Evolutionary conservation across 2,797 vertebrate species (phyloP).

Genomic region (Epinephelus coioides): DNA sequence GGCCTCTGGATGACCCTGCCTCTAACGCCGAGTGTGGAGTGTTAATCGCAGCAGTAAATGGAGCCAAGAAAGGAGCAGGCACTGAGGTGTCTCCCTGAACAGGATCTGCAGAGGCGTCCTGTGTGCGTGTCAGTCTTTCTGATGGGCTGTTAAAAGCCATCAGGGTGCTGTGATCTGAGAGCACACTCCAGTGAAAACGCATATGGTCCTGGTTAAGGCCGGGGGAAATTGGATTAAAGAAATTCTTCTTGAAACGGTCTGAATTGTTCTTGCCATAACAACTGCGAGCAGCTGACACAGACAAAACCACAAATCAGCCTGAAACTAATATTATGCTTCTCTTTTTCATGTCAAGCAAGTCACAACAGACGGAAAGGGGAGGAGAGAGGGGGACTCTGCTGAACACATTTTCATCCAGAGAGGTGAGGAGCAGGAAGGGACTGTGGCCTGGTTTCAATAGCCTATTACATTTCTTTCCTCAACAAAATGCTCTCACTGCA

Average conservation of each 20-base stretch:
- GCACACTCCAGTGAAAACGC: conserved; percentile 69
- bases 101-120: conserved; percentile 60
- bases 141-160: conserved; percentile 76
- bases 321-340: conserved; percentile 81
- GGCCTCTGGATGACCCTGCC: conserved; percentile 45
- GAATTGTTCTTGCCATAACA: conserved; percentile 70
- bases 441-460: conserved; percentile 61
- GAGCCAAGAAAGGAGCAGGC: conserved; percentile 51
- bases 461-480: conserved; percentile 69
- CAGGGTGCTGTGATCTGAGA: conserved; percentile 65
- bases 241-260: conserved; percentile 70
- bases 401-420: conserved; percentile 65
- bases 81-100: conserved; percentile 58
- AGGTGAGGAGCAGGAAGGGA: conserved; percentile 49
- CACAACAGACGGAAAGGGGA: conserved; percentile 60
- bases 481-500: conserved; percentile 47
- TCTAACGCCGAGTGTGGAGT: conserved; percentile 49
- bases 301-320: conserved; percentile 81
- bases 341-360: conserved; percentile 72
- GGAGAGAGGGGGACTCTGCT: conserved; percentile 53
- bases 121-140: conserved; percentile 69
- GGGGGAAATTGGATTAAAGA: conserved; percentile 79
- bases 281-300: conserved; percentile 78
- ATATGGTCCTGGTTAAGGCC: conserved; percentile 79
- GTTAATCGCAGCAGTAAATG: conserved; percentile 59